These are phyloP conservation scores for Bellardia bayeri DNA, from an alignment of 2,888 invertebrate genomes.

Conservation along the genomic window DNA sequence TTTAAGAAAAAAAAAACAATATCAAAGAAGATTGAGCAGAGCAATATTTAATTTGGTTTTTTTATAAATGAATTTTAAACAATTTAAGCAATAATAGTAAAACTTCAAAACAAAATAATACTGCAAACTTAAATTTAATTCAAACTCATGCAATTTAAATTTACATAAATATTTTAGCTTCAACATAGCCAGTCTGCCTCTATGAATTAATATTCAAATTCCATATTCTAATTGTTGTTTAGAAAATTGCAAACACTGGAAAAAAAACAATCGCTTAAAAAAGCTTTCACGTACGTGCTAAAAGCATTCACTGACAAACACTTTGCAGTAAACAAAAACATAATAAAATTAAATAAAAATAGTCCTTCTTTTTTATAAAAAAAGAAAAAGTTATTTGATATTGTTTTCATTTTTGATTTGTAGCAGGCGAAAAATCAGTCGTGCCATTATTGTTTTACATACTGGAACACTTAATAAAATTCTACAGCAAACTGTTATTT, in stretches of 20 bases:
- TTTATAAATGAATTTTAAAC: too few species aligned
- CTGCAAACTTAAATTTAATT: too few species aligned
- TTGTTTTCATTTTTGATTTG: conserved; percentile 64
- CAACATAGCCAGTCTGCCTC: background rate
- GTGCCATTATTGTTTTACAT: conserved; percentile 53
- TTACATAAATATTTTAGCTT: too few species aligned
- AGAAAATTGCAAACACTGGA: conserved; percentile 24
- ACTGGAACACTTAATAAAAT: conserved; percentile 44
- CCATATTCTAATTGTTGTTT: conserved; percentile 37
- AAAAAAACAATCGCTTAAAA: background rate
- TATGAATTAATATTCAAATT: conserved; percentile 22
- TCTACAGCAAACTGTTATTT: conserved; percentile 7
- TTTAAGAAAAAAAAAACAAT: too few species aligned
- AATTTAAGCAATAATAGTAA: too few species aligned
- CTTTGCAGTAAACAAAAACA: conserved; percentile 42
- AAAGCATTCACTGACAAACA: conserved; percentile 36
- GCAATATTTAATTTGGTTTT: too few species aligned
- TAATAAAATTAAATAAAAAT: conserved; percentile 59
- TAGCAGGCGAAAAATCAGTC: conserved; percentile 49
- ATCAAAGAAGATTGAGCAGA: too few species aligned
- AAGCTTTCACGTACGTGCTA: conserved; percentile 52
- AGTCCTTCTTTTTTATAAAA: background rate
- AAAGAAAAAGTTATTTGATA: background rate
- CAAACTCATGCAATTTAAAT: too few species aligned
- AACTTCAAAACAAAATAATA: too few species aligned